Percentiles rank a stretch among this genome's conserved stretches.
Conservation (phyloP, 2,113 vertebrate species). For the Silurus glanis region DNA sequence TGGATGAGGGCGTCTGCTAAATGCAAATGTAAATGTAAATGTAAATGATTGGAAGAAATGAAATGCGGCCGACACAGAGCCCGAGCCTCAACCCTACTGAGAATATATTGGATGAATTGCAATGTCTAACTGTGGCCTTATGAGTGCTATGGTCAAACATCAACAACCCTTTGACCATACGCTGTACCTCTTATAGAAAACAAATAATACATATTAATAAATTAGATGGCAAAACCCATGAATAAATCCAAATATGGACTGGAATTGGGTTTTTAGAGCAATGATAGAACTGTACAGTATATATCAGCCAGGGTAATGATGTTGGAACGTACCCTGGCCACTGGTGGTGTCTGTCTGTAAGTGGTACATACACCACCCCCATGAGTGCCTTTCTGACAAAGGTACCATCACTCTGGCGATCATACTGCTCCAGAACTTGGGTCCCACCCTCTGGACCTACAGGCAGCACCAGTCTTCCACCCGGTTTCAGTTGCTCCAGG, state of each 20-base stretch:
- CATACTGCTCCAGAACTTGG: constrained; percentile 86
- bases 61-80: neutral
- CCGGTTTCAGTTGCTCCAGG: constrained; percentile 85
- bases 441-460: constrained; percentile 82
- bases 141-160: neutral
- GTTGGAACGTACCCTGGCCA: constrained; percentile 77
- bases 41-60: neutral
- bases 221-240: neutral
- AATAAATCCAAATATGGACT: neutral
- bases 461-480: constrained; percentile 82
- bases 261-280: neutral
- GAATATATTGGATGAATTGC: neutral
- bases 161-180: neutral
- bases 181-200: neutral
- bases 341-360: constrained; percentile 85
- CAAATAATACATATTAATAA: neutral
- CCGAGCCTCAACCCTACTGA: neutral
- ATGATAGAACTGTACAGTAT: neutral
- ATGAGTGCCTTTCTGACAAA: constrained; percentile 82
- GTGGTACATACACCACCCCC: constrained; percentile 87
- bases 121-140: neutral
- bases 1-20: too few relatives aligned
- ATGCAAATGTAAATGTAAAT: too few relatives aligned
- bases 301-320: neutral
- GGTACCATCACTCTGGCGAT: constrained; percentile 80